Evolutionary conservation across 2,797 vertebrate species (phyloP).

Genomic region (Rhinichthys osculus): DNA sequence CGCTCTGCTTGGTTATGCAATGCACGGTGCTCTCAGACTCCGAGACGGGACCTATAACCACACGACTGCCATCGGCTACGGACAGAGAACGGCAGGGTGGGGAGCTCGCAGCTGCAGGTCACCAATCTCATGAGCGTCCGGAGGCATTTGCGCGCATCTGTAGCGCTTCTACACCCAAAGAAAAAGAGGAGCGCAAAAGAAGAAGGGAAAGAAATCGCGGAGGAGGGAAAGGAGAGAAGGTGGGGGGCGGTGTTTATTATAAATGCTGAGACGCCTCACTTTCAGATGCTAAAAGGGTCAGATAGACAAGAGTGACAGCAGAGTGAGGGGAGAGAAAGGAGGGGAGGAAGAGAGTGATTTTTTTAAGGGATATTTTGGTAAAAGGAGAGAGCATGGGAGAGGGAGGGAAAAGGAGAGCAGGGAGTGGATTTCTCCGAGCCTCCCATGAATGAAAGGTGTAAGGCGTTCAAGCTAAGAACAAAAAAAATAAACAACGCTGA

Average conservation of each 20-base stretch:
- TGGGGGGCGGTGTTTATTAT: conserved; percentile 55
- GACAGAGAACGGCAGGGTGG: conserved; percentile 56
- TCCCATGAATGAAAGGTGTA: conserved; percentile 62
- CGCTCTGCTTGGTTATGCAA: conserved; percentile 81
- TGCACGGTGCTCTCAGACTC: conserved; percentile 66
- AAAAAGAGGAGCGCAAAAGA: conserved; percentile 62
- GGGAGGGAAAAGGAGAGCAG: conserved; percentile 52
- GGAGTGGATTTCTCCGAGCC: conserved; percentile 61
- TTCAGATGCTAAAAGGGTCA: conserved; percentile 61
- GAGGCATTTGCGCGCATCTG: conserved; percentile 27
- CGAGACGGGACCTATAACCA: conserved; percentile 64
- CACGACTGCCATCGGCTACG: conserved; percentile 66
- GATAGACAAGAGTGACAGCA: conserved; percentile 60
- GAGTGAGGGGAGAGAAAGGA: conserved; percentile 19
- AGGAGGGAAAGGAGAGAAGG: conserved; percentile 38
- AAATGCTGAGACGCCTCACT: conserved; percentile 40
- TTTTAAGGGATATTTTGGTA: conserved; percentile 35
- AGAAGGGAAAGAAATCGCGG: conserved; percentile 39
- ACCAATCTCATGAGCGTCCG: conserved; percentile 19
- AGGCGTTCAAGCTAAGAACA: conserved; percentile 54
- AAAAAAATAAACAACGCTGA: conserved; percentile 38
- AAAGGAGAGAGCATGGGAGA: conserved; percentile 30
- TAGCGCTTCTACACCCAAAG: conserved; percentile 33
- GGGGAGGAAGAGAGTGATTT: conserved; percentile 27
- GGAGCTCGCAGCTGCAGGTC: conserved; percentile 26